phyloP scores from a whole-genome alignment of 2,888 invertebrate genomes.

The Macaria notata region DNA sequence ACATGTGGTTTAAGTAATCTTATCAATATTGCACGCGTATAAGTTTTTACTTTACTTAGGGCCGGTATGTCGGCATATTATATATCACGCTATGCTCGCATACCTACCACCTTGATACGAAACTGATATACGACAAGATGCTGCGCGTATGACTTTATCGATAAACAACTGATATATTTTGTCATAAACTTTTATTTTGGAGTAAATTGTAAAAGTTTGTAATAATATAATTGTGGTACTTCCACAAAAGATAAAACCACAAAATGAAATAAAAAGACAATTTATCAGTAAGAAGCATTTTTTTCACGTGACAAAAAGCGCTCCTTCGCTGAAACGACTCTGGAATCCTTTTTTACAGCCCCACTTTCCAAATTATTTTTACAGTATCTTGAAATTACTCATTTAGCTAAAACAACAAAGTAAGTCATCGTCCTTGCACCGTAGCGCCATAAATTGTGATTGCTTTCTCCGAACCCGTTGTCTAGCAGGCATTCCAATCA shows the following conservation, averaged over 20 bases:
- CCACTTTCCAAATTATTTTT: conserved; percentile 21
- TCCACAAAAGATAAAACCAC: too few species aligned
- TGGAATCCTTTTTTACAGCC: conserved; percentile 11
- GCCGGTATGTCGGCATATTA: neutral
- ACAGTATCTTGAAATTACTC: conserved; percentile 22
- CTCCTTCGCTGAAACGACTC: too few species aligned
- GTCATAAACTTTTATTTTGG: too few species aligned
- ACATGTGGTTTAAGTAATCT: too few species aligned
- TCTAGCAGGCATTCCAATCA: conserved; percentile 59
- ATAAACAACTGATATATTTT: neutral
- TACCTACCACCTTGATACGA: conserved; percentile 13
- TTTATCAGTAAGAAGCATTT: too few species aligned
- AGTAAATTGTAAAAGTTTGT: too few species aligned
- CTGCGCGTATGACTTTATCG: conserved; percentile 5
- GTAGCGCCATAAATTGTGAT: conserved; percentile 58
- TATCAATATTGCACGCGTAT: too few species aligned
- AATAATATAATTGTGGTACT: too few species aligned
- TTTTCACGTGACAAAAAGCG: too few species aligned
- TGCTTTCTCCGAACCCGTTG: conserved; percentile 58
- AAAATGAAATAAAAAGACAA: too few species aligned
- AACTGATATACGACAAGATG: conserved; percentile 10
- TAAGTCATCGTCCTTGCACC: conserved; percentile 38
- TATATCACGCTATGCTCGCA: conserved; percentile 10
- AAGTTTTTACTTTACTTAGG: too few species aligned
- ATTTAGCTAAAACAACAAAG: conserved; percentile 32